These are phyloP conservation scores for Prionace glauca DNA, from an alignment of 2,797 vertebrate genomes.

Conservation along the genomic window DNA sequence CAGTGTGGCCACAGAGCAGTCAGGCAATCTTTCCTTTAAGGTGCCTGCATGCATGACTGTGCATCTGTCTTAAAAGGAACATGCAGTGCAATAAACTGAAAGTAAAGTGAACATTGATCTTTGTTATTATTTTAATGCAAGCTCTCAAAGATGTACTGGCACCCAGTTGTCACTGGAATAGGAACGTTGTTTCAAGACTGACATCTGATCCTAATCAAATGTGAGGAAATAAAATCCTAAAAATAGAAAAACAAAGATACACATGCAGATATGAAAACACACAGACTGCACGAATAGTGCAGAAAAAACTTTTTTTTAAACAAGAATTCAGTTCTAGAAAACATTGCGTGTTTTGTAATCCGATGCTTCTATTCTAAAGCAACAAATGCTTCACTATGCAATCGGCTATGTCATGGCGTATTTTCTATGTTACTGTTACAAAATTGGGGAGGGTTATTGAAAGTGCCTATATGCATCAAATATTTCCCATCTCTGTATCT, in stretches of 20 bases:
- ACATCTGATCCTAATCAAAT: not conserved
- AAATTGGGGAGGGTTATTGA: not conserved
- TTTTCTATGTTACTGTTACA: not conserved
- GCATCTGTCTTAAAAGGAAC: not conserved
- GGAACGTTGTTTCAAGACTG: not conserved
- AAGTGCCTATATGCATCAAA: no score
- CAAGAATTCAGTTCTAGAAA: not conserved
- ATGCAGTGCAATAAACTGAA: not conserved
- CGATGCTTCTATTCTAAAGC: not conserved
- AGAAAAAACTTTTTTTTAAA: not conserved
- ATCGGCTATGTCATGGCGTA: not conserved
- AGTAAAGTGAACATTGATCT: not conserved
- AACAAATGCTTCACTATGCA: not conserved
- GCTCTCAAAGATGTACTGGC: not conserved
- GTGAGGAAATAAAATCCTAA: not conserved
- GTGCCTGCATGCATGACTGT: not conserved
- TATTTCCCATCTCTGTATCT: no score
- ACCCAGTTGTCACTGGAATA: not conserved
- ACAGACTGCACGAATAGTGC: not conserved
- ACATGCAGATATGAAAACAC: not conserved
- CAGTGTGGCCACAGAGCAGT: no score
- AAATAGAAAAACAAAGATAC: not conserved
- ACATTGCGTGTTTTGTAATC: not conserved
- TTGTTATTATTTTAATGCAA: not conserved
- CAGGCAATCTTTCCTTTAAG: not conserved